Evolutionary conservation across 2,113 vertebrate genomes (phyloP).

Genomic region (Sminthopsis crassicaudata): DNA sequence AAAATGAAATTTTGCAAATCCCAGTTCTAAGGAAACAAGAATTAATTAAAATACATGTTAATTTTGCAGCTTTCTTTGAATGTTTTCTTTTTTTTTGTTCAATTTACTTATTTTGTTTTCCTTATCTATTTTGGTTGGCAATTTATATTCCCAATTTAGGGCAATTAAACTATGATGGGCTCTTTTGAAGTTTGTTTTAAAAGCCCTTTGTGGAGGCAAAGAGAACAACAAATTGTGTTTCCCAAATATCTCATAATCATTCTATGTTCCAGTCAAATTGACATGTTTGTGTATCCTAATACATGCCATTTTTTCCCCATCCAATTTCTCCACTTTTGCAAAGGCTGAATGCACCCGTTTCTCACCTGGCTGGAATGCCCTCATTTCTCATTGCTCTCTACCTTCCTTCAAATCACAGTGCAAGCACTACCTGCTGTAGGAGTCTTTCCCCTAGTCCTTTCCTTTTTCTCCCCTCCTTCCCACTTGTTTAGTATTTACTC

Average conservation of each 20-base stretch:
- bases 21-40: not conserved
- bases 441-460: too few relatives aligned
- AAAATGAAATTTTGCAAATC: conserved; percentile 12
- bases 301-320: not conserved
- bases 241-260: not conserved
- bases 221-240: not conserved
- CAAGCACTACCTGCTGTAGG: too few relatives aligned
- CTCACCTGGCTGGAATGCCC: not conserved
- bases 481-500: too few relatives aligned
- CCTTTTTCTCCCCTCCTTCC: too few relatives aligned
- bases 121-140: not conserved
- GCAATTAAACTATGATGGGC: not conserved
- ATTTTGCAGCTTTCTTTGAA: not conserved
- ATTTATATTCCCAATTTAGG: not conserved
- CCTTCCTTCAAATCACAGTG: not conserved
- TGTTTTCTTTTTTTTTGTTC: not conserved
- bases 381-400: not conserved
- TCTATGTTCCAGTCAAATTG: not conserved
- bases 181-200: not conserved
- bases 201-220: not conserved
- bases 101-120: not conserved
- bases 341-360: not conserved
- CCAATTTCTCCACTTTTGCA: not conserved
- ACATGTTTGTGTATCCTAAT: not conserved
- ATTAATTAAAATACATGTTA: not conserved